Percentiles rank a stretch among this genome's conserved stretches.
phyloP scores from a whole-genome alignment of 2,797 vertebrate genomes.

The Micromesistius poutassou region DNA sequence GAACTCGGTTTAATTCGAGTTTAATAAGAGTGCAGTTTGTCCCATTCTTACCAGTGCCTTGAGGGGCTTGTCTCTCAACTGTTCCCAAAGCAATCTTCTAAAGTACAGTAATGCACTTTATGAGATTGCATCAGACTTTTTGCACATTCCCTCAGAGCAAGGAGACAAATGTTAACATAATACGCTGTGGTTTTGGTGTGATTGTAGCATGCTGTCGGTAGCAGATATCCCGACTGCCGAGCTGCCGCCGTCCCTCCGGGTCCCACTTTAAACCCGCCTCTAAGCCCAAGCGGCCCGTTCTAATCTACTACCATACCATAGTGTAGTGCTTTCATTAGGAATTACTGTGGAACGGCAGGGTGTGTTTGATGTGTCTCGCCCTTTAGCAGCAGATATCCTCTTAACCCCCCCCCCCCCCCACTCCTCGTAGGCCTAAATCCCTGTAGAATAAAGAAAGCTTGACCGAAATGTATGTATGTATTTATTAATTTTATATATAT shows the following conservation, averaged over 20 bases:
- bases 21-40: background rate
- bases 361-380: constrained; percentile 15
- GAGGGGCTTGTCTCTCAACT: background rate
- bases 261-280: background rate
- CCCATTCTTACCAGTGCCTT: background rate
- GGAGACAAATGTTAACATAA: constrained; percentile 12
- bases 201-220: constrained; percentile 15
- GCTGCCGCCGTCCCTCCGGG: background rate
- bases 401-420: background rate
- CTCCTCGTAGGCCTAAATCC: constrained; percentile 7
- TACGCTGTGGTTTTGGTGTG: background rate
- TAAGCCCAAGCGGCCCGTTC: constrained; percentile 8
- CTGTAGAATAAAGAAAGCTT: constrained; percentile 8
- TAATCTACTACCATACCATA: constrained; percentile 7
- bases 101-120: background rate
- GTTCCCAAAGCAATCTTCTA: background rate
- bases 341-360: constrained; percentile 11
- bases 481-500: constrained; percentile 12
- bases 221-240: constrained; percentile 2
- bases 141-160: constrained; percentile 15
- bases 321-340: background rate
- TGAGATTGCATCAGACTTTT: background rate
- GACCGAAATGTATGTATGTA: background rate
- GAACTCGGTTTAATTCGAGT: background rate
- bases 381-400: constrained; percentile 20